Conservation (phyloP, 1,140 invertebrate species). For the Neodiprion lecontei region DNA sequence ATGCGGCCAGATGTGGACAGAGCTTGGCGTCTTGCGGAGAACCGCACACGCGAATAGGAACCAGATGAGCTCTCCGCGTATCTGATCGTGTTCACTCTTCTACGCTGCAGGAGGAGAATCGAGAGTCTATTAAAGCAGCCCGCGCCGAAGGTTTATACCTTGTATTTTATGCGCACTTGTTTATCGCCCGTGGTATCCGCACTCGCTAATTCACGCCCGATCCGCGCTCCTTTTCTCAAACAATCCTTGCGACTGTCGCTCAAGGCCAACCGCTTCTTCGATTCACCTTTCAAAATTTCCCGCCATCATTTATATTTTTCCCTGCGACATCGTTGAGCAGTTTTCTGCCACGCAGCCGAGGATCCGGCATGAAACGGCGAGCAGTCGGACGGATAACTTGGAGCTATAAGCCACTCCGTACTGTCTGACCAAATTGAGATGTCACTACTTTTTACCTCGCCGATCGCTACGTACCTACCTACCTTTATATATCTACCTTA, state of each 20-base stretch:
- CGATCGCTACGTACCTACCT: not conserved
- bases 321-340: no score
- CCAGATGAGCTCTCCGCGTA: conserved; percentile 1
- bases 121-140: not conserved
- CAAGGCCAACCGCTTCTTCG: no score
- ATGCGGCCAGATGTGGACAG: no score
- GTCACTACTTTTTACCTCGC: not conserved
- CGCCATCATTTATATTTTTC: no score
- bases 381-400: no score
- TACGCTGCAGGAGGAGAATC: not conserved
- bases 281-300: no score
- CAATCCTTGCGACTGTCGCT: no score
- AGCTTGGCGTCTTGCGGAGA: no score
- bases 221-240: no score
- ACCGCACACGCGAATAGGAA: not conserved
- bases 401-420: not conserved
- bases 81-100: not conserved
- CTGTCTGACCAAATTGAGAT: conserved; percentile 5
- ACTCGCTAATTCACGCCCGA: not conserved
- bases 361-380: no score
- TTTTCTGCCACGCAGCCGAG: no score
- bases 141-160: not conserved
- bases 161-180: not conserved
- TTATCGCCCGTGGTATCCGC: not conserved
- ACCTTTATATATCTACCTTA: not conserved